These are phyloP conservation scores for Heliopora coerulea DNA, from an alignment of 92 coral and sea anemone species.

Conservation along the genomic window DNA sequence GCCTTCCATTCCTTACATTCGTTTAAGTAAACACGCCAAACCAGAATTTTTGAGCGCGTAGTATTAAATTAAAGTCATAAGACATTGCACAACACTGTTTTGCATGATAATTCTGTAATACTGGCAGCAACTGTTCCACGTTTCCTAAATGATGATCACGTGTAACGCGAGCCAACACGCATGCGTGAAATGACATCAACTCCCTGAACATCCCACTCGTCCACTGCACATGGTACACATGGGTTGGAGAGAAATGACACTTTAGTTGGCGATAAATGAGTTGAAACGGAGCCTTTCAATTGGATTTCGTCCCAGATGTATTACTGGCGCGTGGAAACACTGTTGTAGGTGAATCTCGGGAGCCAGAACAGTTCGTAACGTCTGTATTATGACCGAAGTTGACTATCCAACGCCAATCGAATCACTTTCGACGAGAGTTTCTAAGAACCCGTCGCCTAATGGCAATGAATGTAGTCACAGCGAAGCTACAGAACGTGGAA, in stretches of 20 bases:
- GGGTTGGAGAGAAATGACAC: background rate
- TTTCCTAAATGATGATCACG: constrained; percentile 34
- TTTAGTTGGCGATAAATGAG: background rate
- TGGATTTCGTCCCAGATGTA: background rate
- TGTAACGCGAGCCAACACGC: background rate
- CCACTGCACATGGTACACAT: constrained; percentile 19
- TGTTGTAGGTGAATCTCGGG: too few relatives aligned
- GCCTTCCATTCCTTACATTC: too few relatives aligned
- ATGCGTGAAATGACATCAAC: background rate
- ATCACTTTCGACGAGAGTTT: background rate
- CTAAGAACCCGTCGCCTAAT: background rate
- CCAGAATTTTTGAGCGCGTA: too few relatives aligned
- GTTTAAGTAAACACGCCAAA: too few relatives aligned
- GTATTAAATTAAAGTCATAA: too few relatives aligned
- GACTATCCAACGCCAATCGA: constrained; percentile 8
- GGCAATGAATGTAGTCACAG: background rate
- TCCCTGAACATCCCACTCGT: background rate
- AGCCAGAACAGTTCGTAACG: too few relatives aligned
- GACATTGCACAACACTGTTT: background rate
- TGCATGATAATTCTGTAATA: background rate
- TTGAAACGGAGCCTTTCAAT: background rate
- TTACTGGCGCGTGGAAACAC: too few relatives aligned
- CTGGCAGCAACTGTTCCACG: constrained; percentile 7
- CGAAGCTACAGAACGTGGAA: background rate
- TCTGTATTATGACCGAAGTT: background rate